Evolutionary conservation across 2,797 vertebrate genomes (phyloP).

Genomic region (Pangasius macronema): DNA sequence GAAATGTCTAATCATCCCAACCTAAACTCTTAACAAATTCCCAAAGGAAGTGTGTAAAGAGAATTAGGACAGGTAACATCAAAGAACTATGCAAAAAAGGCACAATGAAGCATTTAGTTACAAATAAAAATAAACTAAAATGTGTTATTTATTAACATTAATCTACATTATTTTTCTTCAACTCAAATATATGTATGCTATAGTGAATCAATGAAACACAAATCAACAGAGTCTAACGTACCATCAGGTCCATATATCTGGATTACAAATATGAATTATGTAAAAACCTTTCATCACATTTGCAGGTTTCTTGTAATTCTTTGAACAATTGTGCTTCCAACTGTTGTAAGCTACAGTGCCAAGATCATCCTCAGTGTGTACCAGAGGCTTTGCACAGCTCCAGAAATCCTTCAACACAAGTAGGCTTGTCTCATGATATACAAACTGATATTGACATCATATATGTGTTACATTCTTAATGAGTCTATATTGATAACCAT

Average conservation of each 20-base stretch:
- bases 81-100: slow-evolving; percentile 78
- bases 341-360: slow-evolving; percentile 48
- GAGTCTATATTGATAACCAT: slow-evolving; percentile 66
- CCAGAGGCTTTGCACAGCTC: slow-evolving; percentile 53
- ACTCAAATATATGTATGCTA: slow-evolving; percentile 44
- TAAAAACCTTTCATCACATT: slow-evolving; percentile 67
- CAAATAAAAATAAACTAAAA: slow-evolving; percentile 56
- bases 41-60: slow-evolving; percentile 51
- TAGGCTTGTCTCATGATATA: slow-evolving; percentile 56
- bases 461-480: slow-evolving; percentile 69
- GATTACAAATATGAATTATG: slow-evolving; percentile 47
- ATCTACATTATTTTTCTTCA: slow-evolving; percentile 42
- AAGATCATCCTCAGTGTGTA: slow-evolving; percentile 58
- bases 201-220: slow-evolving; percentile 28
- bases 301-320: slow-evolving; percentile 64
- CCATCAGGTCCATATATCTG: slow-evolving; percentile 46
- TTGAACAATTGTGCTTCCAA: slow-evolving; percentile 73
- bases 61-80: slow-evolving; percentile 38
- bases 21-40: slow-evolving; percentile 41
- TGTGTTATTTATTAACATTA: slow-evolving; percentile 46
- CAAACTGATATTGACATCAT: slow-evolving; percentile 61
- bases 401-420: slow-evolving; percentile 58
- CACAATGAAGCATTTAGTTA: slow-evolving; percentile 78
- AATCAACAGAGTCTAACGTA: slow-evolving; percentile 20
- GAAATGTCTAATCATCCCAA: slow-evolving; percentile 50